Evolutionary conservation across 2,797 vertebrate genomes (phyloP), one percentile per base, ranked within the genome.

Genomic region (Rhinogobio ventralis): DNA sequence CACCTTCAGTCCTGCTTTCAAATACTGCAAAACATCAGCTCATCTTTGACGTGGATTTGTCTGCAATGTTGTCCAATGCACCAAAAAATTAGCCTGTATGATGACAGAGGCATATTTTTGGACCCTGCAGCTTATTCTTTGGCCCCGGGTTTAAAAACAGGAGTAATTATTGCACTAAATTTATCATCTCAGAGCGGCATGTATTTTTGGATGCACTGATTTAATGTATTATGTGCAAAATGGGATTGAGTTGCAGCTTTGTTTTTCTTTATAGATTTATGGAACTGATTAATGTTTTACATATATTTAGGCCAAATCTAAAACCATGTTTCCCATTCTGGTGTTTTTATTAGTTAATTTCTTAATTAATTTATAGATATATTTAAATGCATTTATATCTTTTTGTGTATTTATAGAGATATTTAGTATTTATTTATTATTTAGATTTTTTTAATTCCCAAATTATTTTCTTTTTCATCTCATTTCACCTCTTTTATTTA

Each of bases 201-300:
- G 13, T 20, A 36, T 8, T 75, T 55, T 73, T 51, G 9, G 72
- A 36, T 75, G 49, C 73, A 75, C 72, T 14, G 72, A 53, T 75
- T 75, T 75, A 53, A 14, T 74, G 28, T 17, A 23, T 74, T 11
- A 36, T 69, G 46, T 20, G 28, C 14, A 69, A 7, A n/a, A 1
- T 42, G 20, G 20, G 20, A n/a, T 2, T 72, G 68, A 71, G 68
- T 45, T 36, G 30, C 46, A 49, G 46, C 46, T 19, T 51, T 51
- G 5, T 17, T 51, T 13, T 60, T 60, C 11, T 25, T 25, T 25
- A n/a, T 60, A 25, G 23, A 13, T 0, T 28, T 62, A 14, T 62
- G 57, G 0, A 62, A 62, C 57, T 28, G n/a, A 28, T 55, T 9
- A 25, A 23, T 23, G 5, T n/a, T 36, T 13, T 3, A 7, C 6